A percentile compares a stretch with the other conserved stretches of the same genome.
These are phyloP conservation scores for Hypanus sabinus DNA, from an alignment of 2,113 vertebrate species.

Conservation along the genomic window DNA sequence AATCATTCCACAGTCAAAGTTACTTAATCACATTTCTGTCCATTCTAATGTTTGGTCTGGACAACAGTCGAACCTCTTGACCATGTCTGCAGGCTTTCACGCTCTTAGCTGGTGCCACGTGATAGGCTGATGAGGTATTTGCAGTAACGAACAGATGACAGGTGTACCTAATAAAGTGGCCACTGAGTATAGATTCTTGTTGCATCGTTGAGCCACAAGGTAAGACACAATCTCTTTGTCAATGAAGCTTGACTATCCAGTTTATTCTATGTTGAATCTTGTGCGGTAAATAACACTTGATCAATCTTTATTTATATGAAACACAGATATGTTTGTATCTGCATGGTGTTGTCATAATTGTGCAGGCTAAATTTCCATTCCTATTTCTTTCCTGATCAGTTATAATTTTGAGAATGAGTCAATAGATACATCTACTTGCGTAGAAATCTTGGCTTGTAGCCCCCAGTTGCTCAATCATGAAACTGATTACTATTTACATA, in stretches of 20 bases:
- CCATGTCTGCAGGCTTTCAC: too few species aligned
- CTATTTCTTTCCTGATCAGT: not conserved
- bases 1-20: too few species aligned
- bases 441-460: not conserved
- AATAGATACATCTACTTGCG: not conserved
- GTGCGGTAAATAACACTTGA: not conserved
- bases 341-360: not conserved
- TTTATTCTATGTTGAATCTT: not conserved
- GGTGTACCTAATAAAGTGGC: too few species aligned
- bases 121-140: too few species aligned
- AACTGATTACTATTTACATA: not conserved
- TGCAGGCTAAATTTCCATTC: not conserved
- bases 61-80: too few species aligned
- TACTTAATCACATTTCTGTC: too few species aligned
- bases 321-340: too few species aligned
- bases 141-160: too few species aligned
- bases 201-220: not conserved
- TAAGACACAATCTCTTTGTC: not conserved
- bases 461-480: not conserved
- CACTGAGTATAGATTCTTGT: too few species aligned
- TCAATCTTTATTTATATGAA: not conserved
- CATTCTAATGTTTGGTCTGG: too few species aligned
- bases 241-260: not conserved
- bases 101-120: too few species aligned
- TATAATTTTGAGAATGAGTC: not conserved